These are phyloP conservation scores for Campoletis sonorensis DNA, from an alignment of 1,140 invertebrate genomes.

Conservation along the genomic window DNA sequence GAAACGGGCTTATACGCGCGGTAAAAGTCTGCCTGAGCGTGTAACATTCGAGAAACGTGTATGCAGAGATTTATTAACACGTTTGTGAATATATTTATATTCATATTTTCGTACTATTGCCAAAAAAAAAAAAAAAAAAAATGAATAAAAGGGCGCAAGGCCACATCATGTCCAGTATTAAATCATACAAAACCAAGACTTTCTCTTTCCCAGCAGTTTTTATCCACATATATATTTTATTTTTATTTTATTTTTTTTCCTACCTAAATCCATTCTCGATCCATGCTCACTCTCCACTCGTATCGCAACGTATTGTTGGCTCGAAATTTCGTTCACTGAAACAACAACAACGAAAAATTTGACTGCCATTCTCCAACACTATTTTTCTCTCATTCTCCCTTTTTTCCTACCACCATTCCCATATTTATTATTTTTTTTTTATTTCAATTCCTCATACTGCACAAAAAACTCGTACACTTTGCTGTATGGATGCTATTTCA, in stretches of 20 bases:
- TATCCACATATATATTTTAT: not conserved
- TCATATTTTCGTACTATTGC: not conserved
- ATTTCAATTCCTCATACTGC: not conserved
- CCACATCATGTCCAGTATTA: not conserved
- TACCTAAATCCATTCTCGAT: constrained; percentile 31
- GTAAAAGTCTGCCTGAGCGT: constrained; percentile 46
- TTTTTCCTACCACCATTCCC: not conserved
- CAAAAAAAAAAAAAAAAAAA: no score
- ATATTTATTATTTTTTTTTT: not conserved
- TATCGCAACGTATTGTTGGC: constrained; percentile 20
- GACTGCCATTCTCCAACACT: not conserved
- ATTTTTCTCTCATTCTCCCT: not conserved
- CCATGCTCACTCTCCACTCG: not conserved
- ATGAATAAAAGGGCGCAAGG: not conserved
- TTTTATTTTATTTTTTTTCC: not conserved
- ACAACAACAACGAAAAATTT: not conserved
- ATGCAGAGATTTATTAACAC: constrained; percentile 50
- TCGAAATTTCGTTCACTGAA: constrained; percentile 1
- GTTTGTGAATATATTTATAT: not conserved
- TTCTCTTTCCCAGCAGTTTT: not conserved
- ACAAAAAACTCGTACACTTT: no score
- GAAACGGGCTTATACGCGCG: constrained; percentile 56
- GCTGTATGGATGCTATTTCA: no score
- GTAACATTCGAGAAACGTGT: constrained; percentile 44
- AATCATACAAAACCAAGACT: not conserved